Conservation (phyloP, 2,113 vertebrate species). For the Meleagris gallopavo region DNA sequence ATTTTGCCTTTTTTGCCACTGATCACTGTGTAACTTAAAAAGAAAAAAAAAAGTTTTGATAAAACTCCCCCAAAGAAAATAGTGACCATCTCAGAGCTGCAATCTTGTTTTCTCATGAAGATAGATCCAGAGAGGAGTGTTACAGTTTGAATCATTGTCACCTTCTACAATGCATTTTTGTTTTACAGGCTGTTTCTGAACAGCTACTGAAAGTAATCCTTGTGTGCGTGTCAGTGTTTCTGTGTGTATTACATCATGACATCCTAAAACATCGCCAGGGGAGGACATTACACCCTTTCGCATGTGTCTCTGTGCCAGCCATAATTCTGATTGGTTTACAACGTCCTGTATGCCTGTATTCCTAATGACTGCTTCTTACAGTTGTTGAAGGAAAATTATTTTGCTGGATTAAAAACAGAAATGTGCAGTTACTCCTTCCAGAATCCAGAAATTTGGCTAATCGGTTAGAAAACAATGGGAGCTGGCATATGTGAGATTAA, state of each 20-base stretch:
- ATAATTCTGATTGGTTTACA: neutral
- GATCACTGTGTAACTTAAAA: neutral
- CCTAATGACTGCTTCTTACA: neutral
- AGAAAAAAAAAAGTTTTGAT: neutral
- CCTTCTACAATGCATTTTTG: neutral
- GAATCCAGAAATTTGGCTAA: neutral
- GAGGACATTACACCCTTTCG: neutral
- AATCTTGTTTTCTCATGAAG: neutral
- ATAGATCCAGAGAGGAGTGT: neutral
- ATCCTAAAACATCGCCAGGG: neutral
- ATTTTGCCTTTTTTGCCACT: neutral
- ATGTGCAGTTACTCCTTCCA: neutral
- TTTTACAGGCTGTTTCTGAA: neutral
- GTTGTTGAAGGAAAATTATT: neutral
- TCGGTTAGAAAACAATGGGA: neutral
- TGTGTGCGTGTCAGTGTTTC: neutral
- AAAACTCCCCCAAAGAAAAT: neutral
- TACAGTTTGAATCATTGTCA: neutral
- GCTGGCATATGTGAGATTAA: neutral
- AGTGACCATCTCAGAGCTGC: neutral
- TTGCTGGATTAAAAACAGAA: neutral
- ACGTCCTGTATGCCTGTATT: neutral
- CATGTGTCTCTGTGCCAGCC: accelerated
- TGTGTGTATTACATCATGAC: neutral
- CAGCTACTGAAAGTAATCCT: neutral